Base-by-base conservation (phyloP, 2,888 invertebrate genomes). In the Agonopterix alstromeriana region DNA sequence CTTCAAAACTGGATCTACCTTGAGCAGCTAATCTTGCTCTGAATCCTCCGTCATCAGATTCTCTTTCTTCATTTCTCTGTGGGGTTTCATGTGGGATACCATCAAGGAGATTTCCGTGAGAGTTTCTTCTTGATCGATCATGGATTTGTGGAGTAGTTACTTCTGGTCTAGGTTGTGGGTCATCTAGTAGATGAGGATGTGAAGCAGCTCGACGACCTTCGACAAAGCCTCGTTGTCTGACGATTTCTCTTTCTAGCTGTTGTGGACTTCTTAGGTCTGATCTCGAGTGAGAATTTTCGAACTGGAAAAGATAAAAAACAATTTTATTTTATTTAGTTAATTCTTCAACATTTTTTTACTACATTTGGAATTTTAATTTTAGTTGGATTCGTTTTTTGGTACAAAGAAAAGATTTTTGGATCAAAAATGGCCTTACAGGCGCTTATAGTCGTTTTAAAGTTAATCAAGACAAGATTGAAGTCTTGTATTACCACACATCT, bases 181-280 rank as follows among this genome's bases (percentile, higher is more conserved):
- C 88, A 35, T 87, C 91, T 36, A 92, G 81, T 3, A 93, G 79
- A 60, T 93, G 93, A 1, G 93, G 93, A 60, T 93, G 93, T 0
- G 93, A 93, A 0, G 92, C 85, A 0, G 93, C 91, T 43, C 92
- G 77, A 62, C 92, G 79, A 0, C 84, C 89, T 68, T 91, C 92
- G 3, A 77, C 68, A 42, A 92, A 83, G 42, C 90, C 90, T 72
- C 90, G 81, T 63, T 91, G 90, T 57, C 90, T 76, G 27, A 91
- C 73, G 52, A 89, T 89, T 65, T 92, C 92, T 60, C 92, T 75
- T 73, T 92, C 92, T 43, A 92, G 64, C 69, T 92, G 92, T 61
- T 92, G 92, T 3, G 91, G 90, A 66, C 92, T 92, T 67, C 92
- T 75, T 44, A 90, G 80, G 65, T 91, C 91, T 38, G 77, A 59